Base-by-base conservation (phyloP, 37 sponge, comb jelly and placozoan species). In the Diacarnus erythraeanus region DNA sequence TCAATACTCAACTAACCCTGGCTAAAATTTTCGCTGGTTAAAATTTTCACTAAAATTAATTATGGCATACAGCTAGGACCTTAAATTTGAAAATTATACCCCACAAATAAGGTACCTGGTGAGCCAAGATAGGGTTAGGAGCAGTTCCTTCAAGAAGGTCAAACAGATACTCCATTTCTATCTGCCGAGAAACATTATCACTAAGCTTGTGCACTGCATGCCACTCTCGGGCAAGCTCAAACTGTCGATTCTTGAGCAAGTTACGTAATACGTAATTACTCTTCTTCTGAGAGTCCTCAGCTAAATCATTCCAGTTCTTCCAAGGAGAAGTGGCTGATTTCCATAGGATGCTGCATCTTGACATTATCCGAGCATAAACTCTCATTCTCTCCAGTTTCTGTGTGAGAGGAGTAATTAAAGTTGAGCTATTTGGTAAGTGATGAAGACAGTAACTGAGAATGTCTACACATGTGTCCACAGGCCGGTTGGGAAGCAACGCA, bases 91-190 rank as follows among this genome's bases (percentile, higher is more conserved):
- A 54, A 10, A 54, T 17, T 20, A 10, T 17, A 10, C 56, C 17
- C 18, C 60, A n/a, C 60, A n/a, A 59, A n/a, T 4, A 4, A 59
- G 27, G 23, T 3, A 82, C 82, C 71, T 76, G 77, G 15, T 87
- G 82, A 33, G 88, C 88, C n/a, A 77, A 36, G 38, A 81, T 76
- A 31, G 82, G 78, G 63, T 81, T 71, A 37, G 82, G 56, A 3
- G 34, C 51, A 1, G 41, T 35, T 6, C 88, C 82, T 23, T 87
- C 88, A 38, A 89, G 60, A 25, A 83, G 64, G 15, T 70, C 70
- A 73, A 72, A 80, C 67, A 89, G 29, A 41, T 84, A 84, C 3
- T 83, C 76, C 67, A 79, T 84, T 42, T 79, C 80, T 34, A 89
- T 89, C 64, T 74, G 80, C 80, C 80, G 71, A 34, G 31, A 44